These are phyloP conservation scores for Ethmia dodecea DNA, from an alignment of 2,888 invertebrate species.

Conservation along the genomic window DNA sequence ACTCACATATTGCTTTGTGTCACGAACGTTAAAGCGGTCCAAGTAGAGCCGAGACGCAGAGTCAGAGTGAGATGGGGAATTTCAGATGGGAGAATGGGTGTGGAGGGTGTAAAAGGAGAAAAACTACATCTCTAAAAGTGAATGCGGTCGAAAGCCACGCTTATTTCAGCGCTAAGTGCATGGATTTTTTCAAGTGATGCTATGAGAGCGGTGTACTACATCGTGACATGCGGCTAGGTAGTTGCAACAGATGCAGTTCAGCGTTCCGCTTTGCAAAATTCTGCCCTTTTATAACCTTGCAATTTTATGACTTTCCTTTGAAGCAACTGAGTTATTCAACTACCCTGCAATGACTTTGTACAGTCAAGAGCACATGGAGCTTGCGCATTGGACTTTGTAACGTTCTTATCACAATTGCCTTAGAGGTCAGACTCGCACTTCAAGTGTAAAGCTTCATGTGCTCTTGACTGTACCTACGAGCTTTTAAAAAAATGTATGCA, in stretches of 20 bases:
- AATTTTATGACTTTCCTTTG: too few relatives aligned
- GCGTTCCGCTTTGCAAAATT: too few relatives aligned
- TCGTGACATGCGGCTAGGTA: background rate
- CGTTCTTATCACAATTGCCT: too few relatives aligned
- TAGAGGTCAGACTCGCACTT: too few relatives aligned
- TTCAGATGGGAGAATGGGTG: slow-evolving; percentile 59
- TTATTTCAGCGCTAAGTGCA: slow-evolving; percentile 75
- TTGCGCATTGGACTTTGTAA: too few relatives aligned
- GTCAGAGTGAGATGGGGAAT: slow-evolving; percentile 59
- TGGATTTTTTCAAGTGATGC: slow-evolving; percentile 74
- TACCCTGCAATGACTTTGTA: too few relatives aligned
- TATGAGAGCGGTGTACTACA: slow-evolving; percentile 39
- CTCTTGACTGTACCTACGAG: too few relatives aligned
- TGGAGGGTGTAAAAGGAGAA: slow-evolving; percentile 75
- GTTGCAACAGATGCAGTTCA: background rate
- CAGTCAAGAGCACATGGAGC: too few relatives aligned
- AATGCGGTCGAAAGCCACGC: slow-evolving; percentile 77
- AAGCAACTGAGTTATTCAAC: too few relatives aligned
- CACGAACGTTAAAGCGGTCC: slow-evolving; percentile 71
- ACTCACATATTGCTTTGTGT: slow-evolving; percentile 78
- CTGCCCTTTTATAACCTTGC: too few relatives aligned
- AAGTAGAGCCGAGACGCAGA: slow-evolving; percentile 51
- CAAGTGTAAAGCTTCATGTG: too few relatives aligned
- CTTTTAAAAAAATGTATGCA: too few relatives aligned
- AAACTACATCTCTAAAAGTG: slow-evolving; percentile 77